Percentiles rank a stretch among this genome's conserved stretches.
These are phyloP conservation scores for Battus philenor DNA, from an alignment of 1,140 invertebrate genomes.

Conservation along the genomic window DNA sequence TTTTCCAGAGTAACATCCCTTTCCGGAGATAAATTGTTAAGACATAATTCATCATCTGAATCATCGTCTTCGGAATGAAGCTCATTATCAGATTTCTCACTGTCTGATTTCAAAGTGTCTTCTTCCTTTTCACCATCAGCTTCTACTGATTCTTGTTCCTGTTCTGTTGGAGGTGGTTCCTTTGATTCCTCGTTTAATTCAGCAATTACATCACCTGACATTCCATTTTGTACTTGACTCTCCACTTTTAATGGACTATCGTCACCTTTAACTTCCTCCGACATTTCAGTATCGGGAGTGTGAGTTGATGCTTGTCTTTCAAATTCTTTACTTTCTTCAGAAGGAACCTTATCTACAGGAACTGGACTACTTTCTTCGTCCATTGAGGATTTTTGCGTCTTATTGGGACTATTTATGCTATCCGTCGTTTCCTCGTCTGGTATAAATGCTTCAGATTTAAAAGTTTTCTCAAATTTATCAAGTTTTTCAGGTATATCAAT, in stretches of 20 bases:
- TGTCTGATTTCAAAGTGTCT: conserved; percentile 3
- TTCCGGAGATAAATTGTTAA: conserved; percentile 12
- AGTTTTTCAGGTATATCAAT: conserved; percentile 29
- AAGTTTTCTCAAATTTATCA: background rate
- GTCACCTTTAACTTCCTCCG: background rate
- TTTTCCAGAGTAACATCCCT: conserved; percentile 19
- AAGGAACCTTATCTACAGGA: conserved; percentile 6
- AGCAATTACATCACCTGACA: background rate
- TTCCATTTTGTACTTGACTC: conserved; percentile 1
- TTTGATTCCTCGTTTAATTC: background rate
- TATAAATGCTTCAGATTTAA: background rate
- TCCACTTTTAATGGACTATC: background rate
- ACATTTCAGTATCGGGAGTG: background rate
- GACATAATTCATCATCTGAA: conserved; percentile 19
- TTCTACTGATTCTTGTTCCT: background rate
- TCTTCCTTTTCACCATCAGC: background rate
- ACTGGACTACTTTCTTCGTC: conserved; percentile 7
- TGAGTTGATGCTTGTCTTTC: background rate
- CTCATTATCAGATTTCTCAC: conserved; percentile 13
- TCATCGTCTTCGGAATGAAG: conserved; percentile 23
- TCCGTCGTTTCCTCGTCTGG: conserved; percentile 4
- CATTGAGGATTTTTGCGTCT: no score
- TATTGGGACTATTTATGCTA: conserved; percentile 9
- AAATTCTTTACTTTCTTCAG: conserved; percentile 17
- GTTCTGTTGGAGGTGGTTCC: background rate